Percentiles rank a stretch among this genome's conserved stretches.
These are phyloP conservation scores for Keiferia lycopersicella DNA, from an alignment of 2,888 invertebrate genomes.

Conservation along the genomic window DNA sequence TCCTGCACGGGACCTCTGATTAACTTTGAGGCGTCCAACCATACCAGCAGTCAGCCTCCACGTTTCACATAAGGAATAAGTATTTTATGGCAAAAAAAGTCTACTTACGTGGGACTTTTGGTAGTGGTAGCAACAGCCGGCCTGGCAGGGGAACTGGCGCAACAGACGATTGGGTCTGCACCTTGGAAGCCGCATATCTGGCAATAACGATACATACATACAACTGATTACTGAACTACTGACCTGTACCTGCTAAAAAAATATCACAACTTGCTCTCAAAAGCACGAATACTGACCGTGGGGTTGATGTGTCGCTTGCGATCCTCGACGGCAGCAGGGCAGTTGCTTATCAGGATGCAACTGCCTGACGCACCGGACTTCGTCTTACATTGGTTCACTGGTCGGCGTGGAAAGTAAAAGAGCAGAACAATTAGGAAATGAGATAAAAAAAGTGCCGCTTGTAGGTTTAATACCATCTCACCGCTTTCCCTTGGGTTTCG, in stretches of 20 bases:
- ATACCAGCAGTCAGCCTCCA: no score
- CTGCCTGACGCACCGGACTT: slow-evolving; percentile 30
- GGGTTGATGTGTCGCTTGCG: slow-evolving; percentile 37
- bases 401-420: background rate
- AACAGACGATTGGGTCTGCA: slow-evolving; percentile 50
- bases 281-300: slow-evolving; percentile 30
- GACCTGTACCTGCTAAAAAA: no score
- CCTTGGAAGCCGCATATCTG: slow-evolving; percentile 50
- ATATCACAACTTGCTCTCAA: no score
- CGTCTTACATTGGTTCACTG: background rate
- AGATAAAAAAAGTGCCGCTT: no score
- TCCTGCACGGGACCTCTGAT: no score
- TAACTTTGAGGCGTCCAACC: no score
- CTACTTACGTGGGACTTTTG: background rate
- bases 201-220: slow-evolving; percentile 3
- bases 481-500: no score
- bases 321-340: slow-evolving; percentile 41
- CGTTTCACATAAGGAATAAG: no score
- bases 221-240: no score
- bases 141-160: slow-evolving; percentile 37
- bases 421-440: no score
- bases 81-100: no score
- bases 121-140: background rate
- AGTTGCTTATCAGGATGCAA: slow-evolving; percentile 38
- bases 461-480: no score